phyloP scores from a whole-genome alignment of 2,888 invertebrate genomes.

The Lampropteryx suffumata region DNA sequence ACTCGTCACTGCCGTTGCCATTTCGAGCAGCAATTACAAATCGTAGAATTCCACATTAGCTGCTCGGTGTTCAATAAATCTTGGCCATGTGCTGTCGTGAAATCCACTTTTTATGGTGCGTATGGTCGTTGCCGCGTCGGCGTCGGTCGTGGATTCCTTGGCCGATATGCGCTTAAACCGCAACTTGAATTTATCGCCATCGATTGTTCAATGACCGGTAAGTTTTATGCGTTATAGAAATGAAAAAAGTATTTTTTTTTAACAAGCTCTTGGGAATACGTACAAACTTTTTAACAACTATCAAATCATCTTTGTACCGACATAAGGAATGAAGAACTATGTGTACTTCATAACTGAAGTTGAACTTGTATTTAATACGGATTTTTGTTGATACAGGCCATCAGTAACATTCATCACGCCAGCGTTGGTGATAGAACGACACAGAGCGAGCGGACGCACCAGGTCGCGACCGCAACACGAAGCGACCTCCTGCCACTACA shows the following conservation, averaged over 20 bases:
- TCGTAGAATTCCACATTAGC: slow-evolving; percentile 54
- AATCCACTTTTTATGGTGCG: slow-evolving; percentile 70
- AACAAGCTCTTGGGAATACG: too few relatives aligned
- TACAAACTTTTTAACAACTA: too few relatives aligned
- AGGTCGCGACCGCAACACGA: slow-evolving; percentile 74
- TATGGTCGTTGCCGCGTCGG: slow-evolving; percentile 45
- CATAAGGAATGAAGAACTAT: too few relatives aligned
- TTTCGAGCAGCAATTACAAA: slow-evolving; percentile 53
- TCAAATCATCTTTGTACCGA: too few relatives aligned
- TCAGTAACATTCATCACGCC: slow-evolving; percentile 87
- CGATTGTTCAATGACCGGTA: slow-evolving; percentile 54
- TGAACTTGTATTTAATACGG: not conserved
- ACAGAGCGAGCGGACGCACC: slow-evolving; percentile 75
- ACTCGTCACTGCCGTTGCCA: slow-evolving; percentile 23
- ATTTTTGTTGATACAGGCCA: slow-evolving; percentile 71
- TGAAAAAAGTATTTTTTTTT: not conserved
- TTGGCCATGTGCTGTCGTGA: slow-evolving; percentile 59
- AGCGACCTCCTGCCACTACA: slow-evolving; percentile 89
- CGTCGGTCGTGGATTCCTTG: slow-evolving; percentile 66
- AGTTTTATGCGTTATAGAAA: slow-evolving; percentile 30
- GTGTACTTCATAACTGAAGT: too few relatives aligned
- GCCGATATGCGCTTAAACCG: slow-evolving; percentile 63
- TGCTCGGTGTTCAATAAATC: slow-evolving; percentile 64
- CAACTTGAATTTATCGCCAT: slow-evolving; percentile 57
- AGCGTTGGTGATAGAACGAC: slow-evolving; percentile 88